phyloP scores from a whole-genome alignment of 1,140 invertebrate species.

The Drosophila trapezifrons region DNA sequence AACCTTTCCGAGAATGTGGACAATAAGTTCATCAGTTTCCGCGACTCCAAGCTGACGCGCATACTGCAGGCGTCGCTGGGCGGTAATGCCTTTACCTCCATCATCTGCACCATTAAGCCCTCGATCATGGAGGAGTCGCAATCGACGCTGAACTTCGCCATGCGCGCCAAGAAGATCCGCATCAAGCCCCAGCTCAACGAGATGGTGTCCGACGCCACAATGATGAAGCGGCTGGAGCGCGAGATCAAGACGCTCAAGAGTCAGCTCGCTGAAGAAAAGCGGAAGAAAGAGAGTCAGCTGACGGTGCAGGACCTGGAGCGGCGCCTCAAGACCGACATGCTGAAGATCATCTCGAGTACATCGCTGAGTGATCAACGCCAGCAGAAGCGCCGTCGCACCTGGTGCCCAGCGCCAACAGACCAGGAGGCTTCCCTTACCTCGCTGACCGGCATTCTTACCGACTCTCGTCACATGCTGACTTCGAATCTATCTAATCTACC shows the following conservation, averaged over 20 bases:
- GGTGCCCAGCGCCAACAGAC: constrained; percentile 50
- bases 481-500: constrained; percentile 51
- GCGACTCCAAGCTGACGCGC: constrained; percentile 93
- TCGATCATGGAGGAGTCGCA: constrained; percentile 90
- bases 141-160: constrained; percentile 90
- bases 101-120: constrained; percentile 93
- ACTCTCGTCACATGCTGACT: not conserved
- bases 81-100: constrained; percentile 94
- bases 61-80: constrained; percentile 93
- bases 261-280: constrained; percentile 85
- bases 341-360: constrained; percentile 69
- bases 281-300: constrained; percentile 72
- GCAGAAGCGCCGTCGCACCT: constrained; percentile 72
- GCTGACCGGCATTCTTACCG: constrained; percentile 88
- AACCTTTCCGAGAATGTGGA: constrained; percentile 88
- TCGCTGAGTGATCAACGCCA: constrained; percentile 54
- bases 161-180: constrained; percentile 89
- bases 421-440: constrained; percentile 1
- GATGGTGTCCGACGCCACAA: constrained; percentile 88
- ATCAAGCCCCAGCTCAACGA: constrained; percentile 91
- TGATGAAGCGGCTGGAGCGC: constrained; percentile 87
- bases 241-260: constrained; percentile 85
- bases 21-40: constrained; percentile 88
- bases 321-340: constrained; percentile 59
- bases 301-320: constrained; percentile 67